Conservation (phyloP, 1,140 invertebrate species). For the Subanguina moxae region DNA sequence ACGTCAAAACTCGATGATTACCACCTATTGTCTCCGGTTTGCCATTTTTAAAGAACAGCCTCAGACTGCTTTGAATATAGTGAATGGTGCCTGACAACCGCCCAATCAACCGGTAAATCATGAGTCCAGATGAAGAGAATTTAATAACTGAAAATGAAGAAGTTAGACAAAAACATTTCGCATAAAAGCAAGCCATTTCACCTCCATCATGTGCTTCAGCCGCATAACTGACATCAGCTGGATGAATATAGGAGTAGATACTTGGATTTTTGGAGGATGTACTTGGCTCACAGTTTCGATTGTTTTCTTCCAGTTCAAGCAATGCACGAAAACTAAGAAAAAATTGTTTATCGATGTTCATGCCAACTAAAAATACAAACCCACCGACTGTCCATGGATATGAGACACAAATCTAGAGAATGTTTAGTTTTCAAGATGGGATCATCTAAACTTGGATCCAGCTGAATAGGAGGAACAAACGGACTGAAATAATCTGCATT, state of each 20-base stretch:
- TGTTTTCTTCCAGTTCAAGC: conserved; percentile 33
- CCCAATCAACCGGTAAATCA: conserved; percentile 79
- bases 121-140: conserved; percentile 94
- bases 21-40: conserved; percentile 98
- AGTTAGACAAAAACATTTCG: neutral
- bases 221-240: conserved; percentile 90
- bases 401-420: conserved; percentile 86
- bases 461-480: conserved; percentile 84
- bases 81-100: conserved; percentile 78
- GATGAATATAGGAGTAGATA: conserved; percentile 87
- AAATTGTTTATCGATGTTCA: neutral
- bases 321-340: conserved; percentile 16
- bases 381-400: conserved; percentile 80
- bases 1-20: conserved; percentile 69
- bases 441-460: conserved; percentile 85
- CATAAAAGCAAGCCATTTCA: conserved; percentile 67
- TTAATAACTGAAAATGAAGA: conserved; percentile 77
- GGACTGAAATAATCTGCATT: conserved; percentile 72
- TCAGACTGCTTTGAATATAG: conserved; percentile 93
- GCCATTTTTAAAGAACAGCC: conserved; percentile 95
- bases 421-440: conserved; percentile 99
- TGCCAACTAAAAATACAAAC: neutral
- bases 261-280: conserved; percentile 69
- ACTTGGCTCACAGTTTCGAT: conserved; percentile 76
- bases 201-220: conserved; percentile 97